Evolutionary conservation across 2,113 vertebrate genomes (phyloP), one percentile per base, ranked within the genome.

Genomic region (Ciconia maguari): DNA sequence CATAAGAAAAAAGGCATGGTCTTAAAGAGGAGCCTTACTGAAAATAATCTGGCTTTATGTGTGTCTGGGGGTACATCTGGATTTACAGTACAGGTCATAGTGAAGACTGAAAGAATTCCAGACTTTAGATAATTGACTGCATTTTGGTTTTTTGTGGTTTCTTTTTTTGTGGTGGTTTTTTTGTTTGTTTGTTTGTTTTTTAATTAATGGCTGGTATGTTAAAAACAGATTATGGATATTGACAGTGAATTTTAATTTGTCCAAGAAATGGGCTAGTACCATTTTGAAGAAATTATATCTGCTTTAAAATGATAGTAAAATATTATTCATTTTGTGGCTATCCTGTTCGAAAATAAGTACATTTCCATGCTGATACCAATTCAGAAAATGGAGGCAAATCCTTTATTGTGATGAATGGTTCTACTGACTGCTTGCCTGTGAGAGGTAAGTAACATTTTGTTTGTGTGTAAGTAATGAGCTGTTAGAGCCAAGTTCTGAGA

Each of bases 391-490:
- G 22, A 83, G 57, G 24, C 18, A 93, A 89, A 80, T 77, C 14
- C 19, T 44, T 85, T 65, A 26, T 41, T 70, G 46, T 77, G 70
- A 86, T 83, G 36, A 74, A 76, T 25, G 6, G 38, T 80, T 90
- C 49, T 76, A 51, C 16, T 55, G 61, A 44, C 55, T 84, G 34
- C 48, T 89, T 93, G 48, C 41, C 61, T 74, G 36, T 66, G 66
- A 72, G 38, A 76, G 42, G 48, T 66, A 51, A 62, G 30, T 62
- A 87, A 44, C 15, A 18, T 83, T 93, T 90, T 91, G 36, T 41
- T 94, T 79, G 21, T 80, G 29, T 75, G 30, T 49, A 69, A 69
- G 62, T 80, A 87, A 91, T 61, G 58, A 91, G 44, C 36, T 94
- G 11, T 55, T 85, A 27, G n/a, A 91, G 65, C 76, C 42, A 79